A percentile compares a stretch with the other conserved stretches of the same genome.
These are phyloP conservation scores for Argyresthia goedartella DNA, from an alignment of 2,888 invertebrate species.

Conservation along the genomic window DNA sequence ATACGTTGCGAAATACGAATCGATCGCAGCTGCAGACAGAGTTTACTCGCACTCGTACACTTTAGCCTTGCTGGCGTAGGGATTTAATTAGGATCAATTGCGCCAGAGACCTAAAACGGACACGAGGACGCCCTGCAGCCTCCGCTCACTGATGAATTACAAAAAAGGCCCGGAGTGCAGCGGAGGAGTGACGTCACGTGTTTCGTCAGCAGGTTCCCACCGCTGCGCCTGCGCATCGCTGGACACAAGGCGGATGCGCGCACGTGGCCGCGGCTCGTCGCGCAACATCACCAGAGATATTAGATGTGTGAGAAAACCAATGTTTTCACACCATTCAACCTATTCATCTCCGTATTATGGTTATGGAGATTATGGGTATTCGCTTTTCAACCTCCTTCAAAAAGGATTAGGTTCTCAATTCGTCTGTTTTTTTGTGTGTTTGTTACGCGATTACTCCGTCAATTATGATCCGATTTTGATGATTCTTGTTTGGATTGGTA, in stretches of 20 bases:
- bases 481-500: too few species aligned
- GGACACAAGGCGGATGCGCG: constrained; percentile 4
- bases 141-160: constrained; percentile 56
- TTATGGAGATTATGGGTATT: too few species aligned
- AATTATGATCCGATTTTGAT: too few species aligned
- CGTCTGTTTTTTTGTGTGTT: too few species aligned
- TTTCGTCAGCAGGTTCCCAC: constrained; percentile 54
- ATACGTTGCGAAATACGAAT: constrained; percentile 68
- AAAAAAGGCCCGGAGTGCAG: constrained; percentile 46
- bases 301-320: not conserved
- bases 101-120: constrained; percentile 63
- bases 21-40: constrained; percentile 69
- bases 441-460: too few species aligned
- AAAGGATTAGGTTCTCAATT: too few species aligned
- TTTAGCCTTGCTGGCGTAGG: constrained; percentile 64
- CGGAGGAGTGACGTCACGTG: constrained; percentile 38
- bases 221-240: constrained; percentile 17
- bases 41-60: constrained; percentile 22
- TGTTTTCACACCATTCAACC: not conserved
- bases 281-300: not conserved
- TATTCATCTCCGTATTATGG: too few species aligned
- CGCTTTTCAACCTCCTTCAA: too few species aligned
- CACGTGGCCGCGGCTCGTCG: not conserved
- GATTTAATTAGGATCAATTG: constrained; percentile 70
- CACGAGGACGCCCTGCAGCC: constrained; percentile 63